These are phyloP conservation scores for Zaprionus camerounensis DNA, from an alignment of 1,140 invertebrate species.

Conservation along the genomic window DNA sequence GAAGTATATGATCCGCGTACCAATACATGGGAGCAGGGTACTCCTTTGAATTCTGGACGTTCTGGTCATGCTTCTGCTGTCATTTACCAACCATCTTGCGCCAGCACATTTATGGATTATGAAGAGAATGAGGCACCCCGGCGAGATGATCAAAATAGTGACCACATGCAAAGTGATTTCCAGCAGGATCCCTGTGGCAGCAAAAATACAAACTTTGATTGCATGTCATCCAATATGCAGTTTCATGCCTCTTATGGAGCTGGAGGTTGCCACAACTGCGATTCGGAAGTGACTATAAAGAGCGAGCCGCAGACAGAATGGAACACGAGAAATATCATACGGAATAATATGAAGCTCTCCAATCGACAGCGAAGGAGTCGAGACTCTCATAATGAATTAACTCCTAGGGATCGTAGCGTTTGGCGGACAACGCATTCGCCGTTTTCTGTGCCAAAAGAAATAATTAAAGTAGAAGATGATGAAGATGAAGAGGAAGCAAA, in stretches of 20 bases:
- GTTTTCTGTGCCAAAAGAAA: not conserved
- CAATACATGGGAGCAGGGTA: conserved; percentile 91
- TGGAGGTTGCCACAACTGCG: conserved; percentile 72
- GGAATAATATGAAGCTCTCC: conserved; percentile 6
- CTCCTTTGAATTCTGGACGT: conserved; percentile 92
- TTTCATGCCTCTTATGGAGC: conserved; percentile 67
- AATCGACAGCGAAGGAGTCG: conserved; percentile 1
- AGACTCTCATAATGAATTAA: not conserved
- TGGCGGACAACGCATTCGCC: not conserved
- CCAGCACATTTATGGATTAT: conserved; percentile 85
- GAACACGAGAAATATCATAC: not conserved
- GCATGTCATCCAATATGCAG: conserved; percentile 58
- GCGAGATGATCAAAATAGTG: conserved; percentile 43
- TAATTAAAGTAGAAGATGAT: not conserved
- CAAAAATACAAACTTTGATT: conserved; percentile 36
- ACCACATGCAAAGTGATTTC: conserved; percentile 6
- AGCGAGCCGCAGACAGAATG: not conserved
- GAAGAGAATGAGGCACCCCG: conserved; percentile 59
- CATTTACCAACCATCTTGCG: conserved; percentile 89
- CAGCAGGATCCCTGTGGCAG: conserved; percentile 33
- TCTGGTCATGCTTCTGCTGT: conserved; percentile 96
- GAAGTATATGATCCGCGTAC: conserved; percentile 93
- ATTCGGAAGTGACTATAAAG: conserved; percentile 26
- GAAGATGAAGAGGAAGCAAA: not conserved
- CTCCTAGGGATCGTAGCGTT: not conserved